Percentiles rank a stretch among this genome's conserved stretches.
Conservation (phyloP, 2,113 vertebrate species). For the Romanogobio albipinnatus region DNA sequence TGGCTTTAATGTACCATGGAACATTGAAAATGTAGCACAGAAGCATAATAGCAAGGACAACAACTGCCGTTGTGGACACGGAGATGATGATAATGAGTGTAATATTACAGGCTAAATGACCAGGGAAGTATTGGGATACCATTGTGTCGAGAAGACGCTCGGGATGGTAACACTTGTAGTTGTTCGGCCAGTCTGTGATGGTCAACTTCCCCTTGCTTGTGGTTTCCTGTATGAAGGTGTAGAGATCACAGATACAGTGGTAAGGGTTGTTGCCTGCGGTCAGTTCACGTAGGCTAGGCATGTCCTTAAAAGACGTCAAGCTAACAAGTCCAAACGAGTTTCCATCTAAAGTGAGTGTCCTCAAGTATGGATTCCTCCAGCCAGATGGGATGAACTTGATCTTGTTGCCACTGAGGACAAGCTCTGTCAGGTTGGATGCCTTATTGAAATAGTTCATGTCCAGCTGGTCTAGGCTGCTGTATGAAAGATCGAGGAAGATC, state of each 20-base stretch:
- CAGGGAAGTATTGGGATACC: conserved; percentile 73
- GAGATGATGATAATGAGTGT: conserved; percentile 75
- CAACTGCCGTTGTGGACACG: conserved; percentile 69
- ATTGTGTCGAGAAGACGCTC: conserved; percentile 71
- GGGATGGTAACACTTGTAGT: conserved; percentile 83
- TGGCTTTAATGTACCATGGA: conserved; percentile 81
- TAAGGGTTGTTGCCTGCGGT: conserved; percentile 85
- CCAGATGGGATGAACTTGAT: conserved; percentile 83
- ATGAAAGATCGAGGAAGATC: conserved; percentile 78
- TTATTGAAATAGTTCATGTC: conserved; percentile 75
- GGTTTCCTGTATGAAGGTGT: conserved; percentile 77
- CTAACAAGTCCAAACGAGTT: conserved; percentile 84
- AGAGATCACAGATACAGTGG: conserved; percentile 84
- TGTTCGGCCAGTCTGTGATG: conserved; percentile 80
- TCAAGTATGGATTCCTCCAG: conserved; percentile 74
- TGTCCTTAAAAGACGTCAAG: conserved; percentile 73
- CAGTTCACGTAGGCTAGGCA: conserved; percentile 72
- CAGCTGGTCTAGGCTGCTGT: conserved; percentile 80
- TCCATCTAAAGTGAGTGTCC: conserved; percentile 74
- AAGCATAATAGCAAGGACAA: conserved; percentile 65
- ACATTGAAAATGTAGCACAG: conserved; percentile 81
- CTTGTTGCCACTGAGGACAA: conserved; percentile 82
- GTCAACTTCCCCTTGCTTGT: conserved; percentile 60
- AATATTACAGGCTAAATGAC: conserved; percentile 75
- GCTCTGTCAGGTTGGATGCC: conserved; percentile 68